These are phyloP conservation scores for Microctonus brassicae DNA, from an alignment of 2,888 invertebrate species.

Conservation along the genomic window DNA sequence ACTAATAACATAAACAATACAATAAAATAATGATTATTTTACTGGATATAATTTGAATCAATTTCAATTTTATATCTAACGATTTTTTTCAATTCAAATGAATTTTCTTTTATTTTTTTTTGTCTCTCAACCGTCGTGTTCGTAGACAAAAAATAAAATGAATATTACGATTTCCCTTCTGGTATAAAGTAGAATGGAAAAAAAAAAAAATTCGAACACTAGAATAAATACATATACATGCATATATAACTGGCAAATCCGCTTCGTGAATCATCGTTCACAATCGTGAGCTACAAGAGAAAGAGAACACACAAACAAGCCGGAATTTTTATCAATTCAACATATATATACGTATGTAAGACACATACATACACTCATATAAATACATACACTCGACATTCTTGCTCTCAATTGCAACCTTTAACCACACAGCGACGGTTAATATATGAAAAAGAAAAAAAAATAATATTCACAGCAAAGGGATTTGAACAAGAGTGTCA, in stretches of 20 bases:
- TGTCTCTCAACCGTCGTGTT: too few relatives aligned
- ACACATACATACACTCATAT: background rate
- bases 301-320: background rate
- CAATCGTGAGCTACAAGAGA: conserved; percentile 26
- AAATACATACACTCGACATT: background rate
- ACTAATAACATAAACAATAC: too few relatives aligned
- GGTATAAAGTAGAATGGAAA: background rate
- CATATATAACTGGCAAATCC: conserved; percentile 28
- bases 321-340: conserved; percentile 37
- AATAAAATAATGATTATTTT: too few relatives aligned
- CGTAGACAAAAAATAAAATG: too few relatives aligned
- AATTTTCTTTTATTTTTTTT: too few relatives aligned
- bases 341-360: conserved; percentile 30
- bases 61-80: too few relatives aligned
- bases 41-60: too few relatives aligned
- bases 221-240: background rate
- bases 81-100: too few relatives aligned
- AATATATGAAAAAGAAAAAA: background rate
- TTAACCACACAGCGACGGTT: background rate
- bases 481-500: too few relatives aligned
- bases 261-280: conserved; percentile 43
- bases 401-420: background rate
- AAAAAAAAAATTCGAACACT: background rate
- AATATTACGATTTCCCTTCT: too few relatives aligned
- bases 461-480: background rate